These are phyloP conservation scores for Fulica atra DNA, from an alignment of 2,113 vertebrate genomes.

Conservation along the genomic window DNA sequence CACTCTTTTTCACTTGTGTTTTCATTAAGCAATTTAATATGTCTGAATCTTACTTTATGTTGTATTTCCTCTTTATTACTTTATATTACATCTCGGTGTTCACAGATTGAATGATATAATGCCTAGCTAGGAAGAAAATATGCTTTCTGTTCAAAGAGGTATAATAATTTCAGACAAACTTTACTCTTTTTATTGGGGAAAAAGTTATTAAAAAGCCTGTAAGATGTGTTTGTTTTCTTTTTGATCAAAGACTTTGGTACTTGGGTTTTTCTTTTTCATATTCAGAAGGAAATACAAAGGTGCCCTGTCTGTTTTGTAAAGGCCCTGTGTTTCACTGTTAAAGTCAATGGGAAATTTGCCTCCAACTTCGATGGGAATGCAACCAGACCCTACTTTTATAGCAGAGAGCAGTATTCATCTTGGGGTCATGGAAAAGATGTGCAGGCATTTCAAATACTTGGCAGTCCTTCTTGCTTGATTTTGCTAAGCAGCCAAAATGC, in stretches of 20 bases:
- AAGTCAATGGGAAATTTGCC: slow-evolving; percentile 5
- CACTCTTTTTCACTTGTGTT: slow-evolving; percentile 54
- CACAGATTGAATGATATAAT: slow-evolving; percentile 61
- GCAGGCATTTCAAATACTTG: neutral
- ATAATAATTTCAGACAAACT: slow-evolving; percentile 59
- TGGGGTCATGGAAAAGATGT: neutral
- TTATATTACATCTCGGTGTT: slow-evolving; percentile 65
- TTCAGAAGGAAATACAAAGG: slow-evolving; percentile 21
- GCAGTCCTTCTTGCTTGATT: neutral
- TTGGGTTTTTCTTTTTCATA: slow-evolving; percentile 12
- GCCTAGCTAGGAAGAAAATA: slow-evolving; percentile 55
- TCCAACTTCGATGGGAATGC: neutral
- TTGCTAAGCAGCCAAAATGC: neutral
- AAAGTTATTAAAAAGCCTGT: slow-evolving; percentile 33
- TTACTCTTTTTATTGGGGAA: slow-evolving; percentile 41
- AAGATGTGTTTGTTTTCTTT: neutral
- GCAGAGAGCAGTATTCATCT: neutral
- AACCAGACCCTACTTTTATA: neutral
- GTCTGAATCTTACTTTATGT: slow-evolving; percentile 61
- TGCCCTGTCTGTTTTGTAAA: slow-evolving; percentile 24
- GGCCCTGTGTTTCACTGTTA: neutral
- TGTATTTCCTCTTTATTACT: slow-evolving; percentile 72
- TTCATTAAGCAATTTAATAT: slow-evolving; percentile 72
- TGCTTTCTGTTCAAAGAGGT: slow-evolving; percentile 60
- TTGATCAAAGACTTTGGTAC: slow-evolving; percentile 21